These are phyloP conservation scores for Lepidochitona cinerea DNA, from an alignment of 2,888 invertebrate genomes.

Conservation along the genomic window DNA sequence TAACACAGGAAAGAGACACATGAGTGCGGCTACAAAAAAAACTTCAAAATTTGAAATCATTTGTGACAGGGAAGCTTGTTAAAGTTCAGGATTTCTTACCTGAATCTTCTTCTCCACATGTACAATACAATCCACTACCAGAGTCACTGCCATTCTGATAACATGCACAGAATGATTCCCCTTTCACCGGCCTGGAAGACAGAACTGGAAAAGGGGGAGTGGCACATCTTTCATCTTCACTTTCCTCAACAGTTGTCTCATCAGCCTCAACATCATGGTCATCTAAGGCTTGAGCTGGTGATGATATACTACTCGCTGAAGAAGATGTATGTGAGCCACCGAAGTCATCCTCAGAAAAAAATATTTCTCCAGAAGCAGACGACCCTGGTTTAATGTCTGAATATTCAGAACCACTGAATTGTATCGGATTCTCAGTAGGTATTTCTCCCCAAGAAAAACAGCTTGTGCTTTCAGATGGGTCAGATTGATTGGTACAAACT, in stretches of 20 bases:
- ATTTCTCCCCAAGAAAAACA: too few relatives aligned
- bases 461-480: too few relatives aligned
- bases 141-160: slow-evolving; percentile 47
- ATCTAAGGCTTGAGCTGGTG: background rate
- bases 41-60: too few relatives aligned
- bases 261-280: background rate
- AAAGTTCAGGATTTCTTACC: too few relatives aligned
- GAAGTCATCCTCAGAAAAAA: background rate
- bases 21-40: too few relatives aligned
- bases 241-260: background rate
- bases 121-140: slow-evolving; percentile 37
- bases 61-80: too few relatives aligned
- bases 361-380: too few relatives aligned
- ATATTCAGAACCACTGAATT: too few relatives aligned
- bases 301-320: background rate
- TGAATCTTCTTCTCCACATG: slow-evolving; percentile 57
- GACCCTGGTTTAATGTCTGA: too few relatives aligned
- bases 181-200: slow-evolving; percentile 40
- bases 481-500: too few relatives aligned
- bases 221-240: background rate
- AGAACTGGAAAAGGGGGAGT: background rate
- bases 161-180: slow-evolving; percentile 58
- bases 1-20: too few relatives aligned
- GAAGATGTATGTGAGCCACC: background rate
- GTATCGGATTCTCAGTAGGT: too few relatives aligned